phyloP scores from a whole-genome alignment of 2,113 vertebrate genomes.

The Bathybates hornii region DNA sequence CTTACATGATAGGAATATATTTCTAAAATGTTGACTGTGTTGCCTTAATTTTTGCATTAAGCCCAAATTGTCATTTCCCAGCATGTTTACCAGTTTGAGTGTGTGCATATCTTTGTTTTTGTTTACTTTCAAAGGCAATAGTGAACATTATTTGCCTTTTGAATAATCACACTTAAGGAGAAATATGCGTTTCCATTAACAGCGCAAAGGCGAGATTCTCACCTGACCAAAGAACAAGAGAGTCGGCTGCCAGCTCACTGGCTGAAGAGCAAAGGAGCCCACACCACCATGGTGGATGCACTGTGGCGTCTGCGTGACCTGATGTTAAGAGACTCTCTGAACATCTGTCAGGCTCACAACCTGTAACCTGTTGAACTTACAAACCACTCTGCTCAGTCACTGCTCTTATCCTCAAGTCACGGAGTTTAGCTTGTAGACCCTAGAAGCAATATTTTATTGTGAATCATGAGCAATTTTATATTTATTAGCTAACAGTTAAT shows the following conservation, averaged over 20 bases:
- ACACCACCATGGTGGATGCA: constrained; percentile 95
- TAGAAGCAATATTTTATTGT: constrained; percentile 74
- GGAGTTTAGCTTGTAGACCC: constrained; percentile 34
- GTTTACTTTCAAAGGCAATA: not conserved
- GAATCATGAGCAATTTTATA: constrained; percentile 64
- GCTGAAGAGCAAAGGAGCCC: constrained; percentile 97
- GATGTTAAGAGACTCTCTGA: constrained; percentile 95
- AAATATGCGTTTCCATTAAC: not conserved
- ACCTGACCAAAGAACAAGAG: constrained; percentile 94
- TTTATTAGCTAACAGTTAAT: constrained; percentile 56
- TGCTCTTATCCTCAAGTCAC: constrained; percentile 29
- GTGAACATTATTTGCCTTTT: not conserved
- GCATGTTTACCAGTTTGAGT: not conserved
- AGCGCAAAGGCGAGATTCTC: constrained; percentile 88
- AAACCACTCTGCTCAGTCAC: constrained; percentile 49
- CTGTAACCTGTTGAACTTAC: constrained; percentile 79
- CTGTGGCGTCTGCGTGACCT: constrained; percentile 94
- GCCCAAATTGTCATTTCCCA: not conserved
- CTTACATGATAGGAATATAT: not conserved
- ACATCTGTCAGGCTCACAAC: constrained; percentile 92
- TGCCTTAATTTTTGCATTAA: not conserved
- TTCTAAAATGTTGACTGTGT: not conserved
- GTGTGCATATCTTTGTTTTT: not conserved
- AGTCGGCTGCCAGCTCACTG: constrained; percentile 92
- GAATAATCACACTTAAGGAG: not conserved